Evolutionary conservation across 30 jellyfish, hydroid and myxozoan genomes (phyloP), one percentile per base, ranked within the genome.

Genomic region (Hydractinia echinata): DNA sequence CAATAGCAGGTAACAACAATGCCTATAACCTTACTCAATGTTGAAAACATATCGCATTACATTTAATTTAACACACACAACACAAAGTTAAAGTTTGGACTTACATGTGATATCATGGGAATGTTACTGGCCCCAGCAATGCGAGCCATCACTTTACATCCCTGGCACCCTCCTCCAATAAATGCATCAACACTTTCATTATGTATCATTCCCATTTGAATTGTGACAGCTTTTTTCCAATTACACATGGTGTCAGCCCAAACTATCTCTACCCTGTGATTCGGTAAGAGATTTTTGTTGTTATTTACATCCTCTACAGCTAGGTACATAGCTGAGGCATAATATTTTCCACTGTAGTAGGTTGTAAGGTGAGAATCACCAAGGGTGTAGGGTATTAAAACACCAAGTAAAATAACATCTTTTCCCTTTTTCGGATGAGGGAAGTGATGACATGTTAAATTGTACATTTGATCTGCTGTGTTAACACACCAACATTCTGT

Each of bases 21-120:
- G 44, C 44, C 44, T 30, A 30, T 30, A 0, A 30, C 44, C 44
- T 30, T 30, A 30, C 44, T 30, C 44, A 30, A 30, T 30, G 44
- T 30, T 30, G 44, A 30, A 30, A 30, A 30, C 44, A 30, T 2
- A 30, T 30, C 44, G 44, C 44, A 30, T 30, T 30, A 30, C 44
- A 30, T 30, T 30, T 30, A 30, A 30, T 30, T 30, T 2, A 30
- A 30, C 44, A 30, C 44, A 30, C 44, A 30, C n/a, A 30, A 30
- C 44, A 30, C 44, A 30, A 6, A 3, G 19, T 64, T 64, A 64
- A 51, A 64, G 39, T 6, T 64, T 64, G 18, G 5, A 81, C 97
- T 89, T 86, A 91, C 97, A 83, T 91, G 97, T 7, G 97, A 91
- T n/a, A 91, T 82, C 83, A 91, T 77, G 11, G 97, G 97, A 8